Conservation (phyloP, 2,888 invertebrate species). For the Eupeodes luniger region DNA sequence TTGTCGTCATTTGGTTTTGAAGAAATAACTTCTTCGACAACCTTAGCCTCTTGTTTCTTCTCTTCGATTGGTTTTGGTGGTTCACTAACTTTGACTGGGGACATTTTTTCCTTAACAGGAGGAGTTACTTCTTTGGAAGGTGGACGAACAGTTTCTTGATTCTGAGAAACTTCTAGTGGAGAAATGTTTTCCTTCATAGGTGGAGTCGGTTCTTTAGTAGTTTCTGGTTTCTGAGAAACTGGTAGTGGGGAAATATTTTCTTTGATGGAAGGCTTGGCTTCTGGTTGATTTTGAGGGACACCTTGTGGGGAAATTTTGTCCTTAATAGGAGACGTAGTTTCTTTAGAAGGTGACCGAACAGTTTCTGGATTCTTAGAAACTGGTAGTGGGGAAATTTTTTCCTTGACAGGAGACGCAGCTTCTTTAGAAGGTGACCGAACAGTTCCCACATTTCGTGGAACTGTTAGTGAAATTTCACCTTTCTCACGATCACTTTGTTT, state of each 20-base stretch:
- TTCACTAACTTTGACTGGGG: not conserved
- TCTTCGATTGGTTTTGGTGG: not conserved
- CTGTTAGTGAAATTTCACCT: slow-evolving; percentile 48
- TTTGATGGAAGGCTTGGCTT: not conserved
- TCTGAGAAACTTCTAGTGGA: too few species aligned
- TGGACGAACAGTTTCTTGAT: not conserved
- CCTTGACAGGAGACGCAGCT: not conserved
- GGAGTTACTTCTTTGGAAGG: not conserved
- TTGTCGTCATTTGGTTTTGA: not conserved
- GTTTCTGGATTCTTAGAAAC: not conserved
- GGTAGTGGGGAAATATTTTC: not conserved
- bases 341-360: not conserved
- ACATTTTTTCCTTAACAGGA: not conserved
- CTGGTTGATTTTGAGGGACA: not conserved
- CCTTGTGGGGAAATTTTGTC: not conserved
- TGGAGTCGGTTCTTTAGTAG: not conserved
- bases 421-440: slow-evolving; percentile 17
- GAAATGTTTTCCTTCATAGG: slow-evolving; percentile 8
- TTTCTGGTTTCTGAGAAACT: not conserved
- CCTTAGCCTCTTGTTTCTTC: not conserved
- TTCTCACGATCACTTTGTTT: slow-evolving; percentile 52
- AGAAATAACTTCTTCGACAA: not conserved
- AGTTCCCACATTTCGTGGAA: slow-evolving; percentile 11
- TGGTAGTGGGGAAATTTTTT: not conserved
- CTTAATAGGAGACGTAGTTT: not conserved